Conservation (phyloP, 1,140 invertebrate genomes). For the Melanaphis sacchari region DNA sequence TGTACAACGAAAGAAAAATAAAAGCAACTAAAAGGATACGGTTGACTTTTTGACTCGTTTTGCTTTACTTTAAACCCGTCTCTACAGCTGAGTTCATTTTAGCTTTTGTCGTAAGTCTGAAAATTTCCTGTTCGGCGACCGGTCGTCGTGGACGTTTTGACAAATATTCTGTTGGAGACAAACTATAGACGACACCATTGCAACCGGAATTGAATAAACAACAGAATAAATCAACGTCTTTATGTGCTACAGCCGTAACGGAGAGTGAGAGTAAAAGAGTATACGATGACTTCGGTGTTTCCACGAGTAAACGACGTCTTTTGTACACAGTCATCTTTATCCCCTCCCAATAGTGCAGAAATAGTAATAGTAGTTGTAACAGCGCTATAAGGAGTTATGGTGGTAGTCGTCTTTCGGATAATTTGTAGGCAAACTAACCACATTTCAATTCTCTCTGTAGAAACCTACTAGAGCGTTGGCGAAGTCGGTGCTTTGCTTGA, state of each 20-base stretch:
- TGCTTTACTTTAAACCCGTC: no score
- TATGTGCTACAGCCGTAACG: background rate
- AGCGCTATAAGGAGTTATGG: no score
- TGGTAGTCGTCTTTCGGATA: conserved; percentile 23
- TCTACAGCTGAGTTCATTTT: background rate
- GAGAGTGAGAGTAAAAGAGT: background rate
- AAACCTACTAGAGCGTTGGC: conserved; percentile 27
- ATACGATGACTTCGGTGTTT: conserved; percentile 22
- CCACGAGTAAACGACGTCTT: background rate
- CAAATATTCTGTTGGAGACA: conserved; percentile 8
- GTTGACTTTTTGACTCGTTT: background rate
- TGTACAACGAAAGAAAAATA: background rate
- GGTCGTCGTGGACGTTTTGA: background rate
- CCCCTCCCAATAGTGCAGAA: background rate
- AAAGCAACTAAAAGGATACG: background rate
- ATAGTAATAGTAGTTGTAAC: background rate
- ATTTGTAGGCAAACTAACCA: conserved; percentile 44
- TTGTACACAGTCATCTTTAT: conserved; percentile 4
- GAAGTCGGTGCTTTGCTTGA: background rate
- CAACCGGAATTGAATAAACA: conserved; percentile 34
- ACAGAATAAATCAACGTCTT: conserved; percentile 53
- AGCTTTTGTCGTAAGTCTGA: conserved; percentile 33
- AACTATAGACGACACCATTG: conserved; percentile 24
- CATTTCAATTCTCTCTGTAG: conserved; percentile 47
- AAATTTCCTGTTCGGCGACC: background rate